Evolutionary conservation across 2,888 invertebrate genomes (phyloP).

Genomic region (Melieria crassipennis): DNA sequence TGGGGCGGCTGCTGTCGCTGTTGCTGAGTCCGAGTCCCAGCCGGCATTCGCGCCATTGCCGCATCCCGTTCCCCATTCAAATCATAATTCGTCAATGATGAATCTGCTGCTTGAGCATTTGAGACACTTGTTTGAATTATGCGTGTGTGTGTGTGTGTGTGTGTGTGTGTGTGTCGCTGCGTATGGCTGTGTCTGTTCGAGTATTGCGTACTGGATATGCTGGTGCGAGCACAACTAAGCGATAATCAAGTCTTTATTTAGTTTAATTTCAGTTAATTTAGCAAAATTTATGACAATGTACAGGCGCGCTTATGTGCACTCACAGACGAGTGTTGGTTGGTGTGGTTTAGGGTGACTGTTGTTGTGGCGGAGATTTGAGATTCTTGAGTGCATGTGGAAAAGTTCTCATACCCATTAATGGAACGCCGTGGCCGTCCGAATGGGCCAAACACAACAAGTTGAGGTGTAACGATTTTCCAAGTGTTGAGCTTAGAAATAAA

Average conservation of each 20-base stretch:
- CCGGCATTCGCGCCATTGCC: too few relatives aligned
- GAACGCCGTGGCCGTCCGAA: too few relatives aligned
- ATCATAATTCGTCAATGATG: constrained; percentile 32
- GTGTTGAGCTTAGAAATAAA: too few relatives aligned
- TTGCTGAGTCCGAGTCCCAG: neutral
- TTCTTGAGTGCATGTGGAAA: too few relatives aligned
- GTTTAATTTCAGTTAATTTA: constrained; percentile 50
- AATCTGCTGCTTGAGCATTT: constrained; percentile 15
- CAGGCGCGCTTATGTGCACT: too few relatives aligned
- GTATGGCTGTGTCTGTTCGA: neutral
- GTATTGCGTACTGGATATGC: constrained; percentile 6
- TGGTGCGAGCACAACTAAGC: constrained; percentile 19
- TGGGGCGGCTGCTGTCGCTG: neutral
- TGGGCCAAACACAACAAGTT: too few relatives aligned
- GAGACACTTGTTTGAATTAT: constrained; percentile 11
- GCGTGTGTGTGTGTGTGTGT: constrained; percentile 1
- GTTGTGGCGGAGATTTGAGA: too few relatives aligned
- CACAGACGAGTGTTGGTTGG: too few relatives aligned
- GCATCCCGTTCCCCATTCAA: constrained; percentile 16
- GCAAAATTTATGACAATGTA: constrained; percentile 45
- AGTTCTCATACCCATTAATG: too few relatives aligned
- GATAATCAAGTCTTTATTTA: constrained; percentile 40
- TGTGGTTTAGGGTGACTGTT: too few relatives aligned
- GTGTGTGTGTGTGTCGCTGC: neutral
- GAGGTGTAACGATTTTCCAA: too few relatives aligned